Percentiles rank a stretch among this genome's conserved stretches.
Conservation (phyloP, 1,140 invertebrate genomes). For the Grapholita molesta region DNA sequence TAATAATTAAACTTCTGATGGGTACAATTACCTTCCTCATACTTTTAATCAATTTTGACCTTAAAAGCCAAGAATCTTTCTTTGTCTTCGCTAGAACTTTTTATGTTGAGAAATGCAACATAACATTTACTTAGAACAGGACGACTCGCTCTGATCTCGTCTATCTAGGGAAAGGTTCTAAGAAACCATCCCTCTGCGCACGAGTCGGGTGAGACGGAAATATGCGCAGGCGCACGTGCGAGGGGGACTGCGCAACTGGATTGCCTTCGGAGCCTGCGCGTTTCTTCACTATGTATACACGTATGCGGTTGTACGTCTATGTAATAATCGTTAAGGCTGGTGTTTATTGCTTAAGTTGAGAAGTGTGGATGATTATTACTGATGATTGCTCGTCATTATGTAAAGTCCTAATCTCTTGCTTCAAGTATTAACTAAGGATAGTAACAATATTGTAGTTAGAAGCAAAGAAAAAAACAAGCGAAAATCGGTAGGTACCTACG, state of each 20-base stretch:
- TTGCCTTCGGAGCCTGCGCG: background rate
- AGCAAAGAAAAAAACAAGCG: too few relatives aligned
- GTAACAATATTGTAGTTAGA: too few relatives aligned
- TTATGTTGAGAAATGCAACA: background rate
- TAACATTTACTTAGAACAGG: background rate
- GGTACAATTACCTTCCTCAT: background rate
- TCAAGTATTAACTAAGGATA: too few relatives aligned
- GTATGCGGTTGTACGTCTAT: background rate
- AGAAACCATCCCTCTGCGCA: conserved; percentile 8
- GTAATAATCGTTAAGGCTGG: background rate
- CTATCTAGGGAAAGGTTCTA: conserved; percentile 6
- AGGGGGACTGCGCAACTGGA: background rate
- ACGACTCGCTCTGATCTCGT: background rate
- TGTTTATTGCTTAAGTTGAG: background rate
- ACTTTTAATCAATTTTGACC: background rate
- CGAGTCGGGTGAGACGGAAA: background rate
- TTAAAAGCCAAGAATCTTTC: background rate
- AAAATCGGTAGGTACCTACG: too few relatives aligned
- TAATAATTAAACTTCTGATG: too few relatives aligned
- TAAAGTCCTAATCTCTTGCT: too few relatives aligned
- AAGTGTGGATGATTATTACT: background rate
- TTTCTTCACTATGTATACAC: background rate
- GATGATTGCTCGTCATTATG: background rate
- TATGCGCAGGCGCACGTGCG: background rate
- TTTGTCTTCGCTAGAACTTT: background rate